Evolutionary conservation across 2,797 vertebrate genomes (phyloP).

Genomic region (Trachurus trachurus): DNA sequence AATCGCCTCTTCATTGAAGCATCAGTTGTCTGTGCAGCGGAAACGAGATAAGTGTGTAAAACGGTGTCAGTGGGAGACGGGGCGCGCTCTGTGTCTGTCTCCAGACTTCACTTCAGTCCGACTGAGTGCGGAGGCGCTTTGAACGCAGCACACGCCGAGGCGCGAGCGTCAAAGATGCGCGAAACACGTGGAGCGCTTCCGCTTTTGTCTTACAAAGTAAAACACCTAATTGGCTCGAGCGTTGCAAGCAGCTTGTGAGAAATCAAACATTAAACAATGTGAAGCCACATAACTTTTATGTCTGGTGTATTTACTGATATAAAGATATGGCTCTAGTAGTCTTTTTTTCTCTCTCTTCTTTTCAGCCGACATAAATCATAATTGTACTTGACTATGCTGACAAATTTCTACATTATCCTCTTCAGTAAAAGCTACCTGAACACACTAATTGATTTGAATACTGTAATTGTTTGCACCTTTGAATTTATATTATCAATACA

Average conservation of each 20-base stretch:
- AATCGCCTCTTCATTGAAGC: constrained; percentile 59
- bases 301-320: not conserved
- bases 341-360: too few species aligned
- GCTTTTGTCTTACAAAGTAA: constrained; percentile 43
- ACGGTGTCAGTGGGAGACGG: constrained; percentile 5
- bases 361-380: too few species aligned
- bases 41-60: not conserved
- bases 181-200: constrained; percentile 3
- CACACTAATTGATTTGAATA: too few species aligned
- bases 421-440: too few species aligned
- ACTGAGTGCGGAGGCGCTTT: constrained; percentile 51
- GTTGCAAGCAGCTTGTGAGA: not conserved
- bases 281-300: too few species aligned
- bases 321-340: not conserved
- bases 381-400: too few species aligned
- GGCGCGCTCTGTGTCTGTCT: constrained; percentile 16
- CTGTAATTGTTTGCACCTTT: too few species aligned
- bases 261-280: not conserved
- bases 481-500: too few species aligned
- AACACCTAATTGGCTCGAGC: not conserved
- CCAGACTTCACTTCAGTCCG: constrained; percentile 22
- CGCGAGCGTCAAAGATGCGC: constrained; percentile 19
- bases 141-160: constrained; percentile 22
- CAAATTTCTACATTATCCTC: too few species aligned
- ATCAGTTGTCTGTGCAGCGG: not conserved